Base-by-base conservation (phyloP, 37 sponge, comb jelly and placozoan species). In the Halichondria panicea region DNA sequence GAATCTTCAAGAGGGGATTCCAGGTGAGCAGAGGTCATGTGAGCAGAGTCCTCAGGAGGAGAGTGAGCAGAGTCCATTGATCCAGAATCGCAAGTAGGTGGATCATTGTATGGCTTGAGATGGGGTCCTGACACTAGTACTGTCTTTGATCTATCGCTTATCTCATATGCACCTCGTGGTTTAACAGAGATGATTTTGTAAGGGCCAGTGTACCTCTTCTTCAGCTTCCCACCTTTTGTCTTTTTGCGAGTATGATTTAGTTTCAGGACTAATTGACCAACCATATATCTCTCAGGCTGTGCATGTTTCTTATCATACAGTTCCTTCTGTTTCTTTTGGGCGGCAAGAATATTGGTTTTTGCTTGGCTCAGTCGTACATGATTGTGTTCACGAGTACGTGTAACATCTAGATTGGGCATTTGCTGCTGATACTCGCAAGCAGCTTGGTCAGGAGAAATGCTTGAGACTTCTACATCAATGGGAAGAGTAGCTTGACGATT, bases 251-350 rank as follows among this genome's bases (percentile, higher is more conserved):
- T 66, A 61, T 81, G 81, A 50, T 90, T 82, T 70, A 75, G 84
- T 59, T 81, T 80, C 66, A 90, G 68, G 32, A 90, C 87, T 24
- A 56, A 40, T 25, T 66, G 48, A 25, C 73, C 87, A 33, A 71
- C 61, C 43, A 9, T 43, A 56, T 66, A 87, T 4, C 21, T 28
- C 28, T 72, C 43, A 33, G 86, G 86, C 21, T 80, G 79, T 27
- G 81, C 76, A 76, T 76, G 84, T 37, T 82, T 89, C 34, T 48
- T 56, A 70, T 89, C 91, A 85, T 80, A 89, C 9, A 55, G 35
- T 25, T 80, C 66, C 62, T 89, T 85, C 67, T 89, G 91, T 45
- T 79, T 84, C 66, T 72, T 45, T 65, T 89, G 89, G 35, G 89
- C 89, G 48, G 40, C 43, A 55, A 79, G 28, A 54, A 89, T 89